Evolutionary conservation across 2,113 vertebrate genomes (phyloP).

Genomic region (Euleptes europaea): DNA sequence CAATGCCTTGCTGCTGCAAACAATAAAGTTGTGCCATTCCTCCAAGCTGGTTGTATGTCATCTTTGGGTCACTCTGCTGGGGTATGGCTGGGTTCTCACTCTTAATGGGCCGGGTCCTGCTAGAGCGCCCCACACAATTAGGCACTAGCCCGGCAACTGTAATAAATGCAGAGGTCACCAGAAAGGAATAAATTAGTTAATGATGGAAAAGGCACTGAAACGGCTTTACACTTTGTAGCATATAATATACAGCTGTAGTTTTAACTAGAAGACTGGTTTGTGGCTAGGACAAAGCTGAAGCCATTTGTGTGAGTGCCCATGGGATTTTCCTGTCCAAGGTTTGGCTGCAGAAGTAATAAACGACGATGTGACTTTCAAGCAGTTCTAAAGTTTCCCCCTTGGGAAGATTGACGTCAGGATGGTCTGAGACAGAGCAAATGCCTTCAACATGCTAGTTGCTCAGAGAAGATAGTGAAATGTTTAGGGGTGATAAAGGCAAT

Average conservation of each 20-base stretch:
- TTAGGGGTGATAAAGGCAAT: too few relatives aligned
- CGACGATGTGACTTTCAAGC: neutral
- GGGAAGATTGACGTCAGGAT: neutral
- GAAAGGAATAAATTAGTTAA: neutral
- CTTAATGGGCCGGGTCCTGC: too few relatives aligned
- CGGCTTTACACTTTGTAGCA: neutral
- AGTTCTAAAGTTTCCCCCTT: neutral
- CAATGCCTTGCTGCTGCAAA: too few relatives aligned
- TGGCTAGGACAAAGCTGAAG: neutral
- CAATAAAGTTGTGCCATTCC: too few relatives aligned
- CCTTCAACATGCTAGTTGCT: too few relatives aligned
- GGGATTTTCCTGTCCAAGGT: neutral
- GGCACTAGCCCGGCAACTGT: too few relatives aligned
- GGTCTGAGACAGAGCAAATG: too few relatives aligned
- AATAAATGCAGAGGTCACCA: neutral
- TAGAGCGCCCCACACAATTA: too few relatives aligned
- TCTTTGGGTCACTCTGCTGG: too few relatives aligned
- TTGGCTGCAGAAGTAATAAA: neutral
- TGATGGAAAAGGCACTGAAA: neutral
- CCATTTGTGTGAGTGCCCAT: neutral
- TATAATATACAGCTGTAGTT: neutral
- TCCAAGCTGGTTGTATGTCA: too few relatives aligned
- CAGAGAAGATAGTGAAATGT: too few relatives aligned
- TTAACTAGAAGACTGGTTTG: neutral
- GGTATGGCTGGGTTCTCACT: too few relatives aligned